Base-by-base conservation (phyloP, 1,140 invertebrate genomes). In the Lepidurus apus region DNA sequence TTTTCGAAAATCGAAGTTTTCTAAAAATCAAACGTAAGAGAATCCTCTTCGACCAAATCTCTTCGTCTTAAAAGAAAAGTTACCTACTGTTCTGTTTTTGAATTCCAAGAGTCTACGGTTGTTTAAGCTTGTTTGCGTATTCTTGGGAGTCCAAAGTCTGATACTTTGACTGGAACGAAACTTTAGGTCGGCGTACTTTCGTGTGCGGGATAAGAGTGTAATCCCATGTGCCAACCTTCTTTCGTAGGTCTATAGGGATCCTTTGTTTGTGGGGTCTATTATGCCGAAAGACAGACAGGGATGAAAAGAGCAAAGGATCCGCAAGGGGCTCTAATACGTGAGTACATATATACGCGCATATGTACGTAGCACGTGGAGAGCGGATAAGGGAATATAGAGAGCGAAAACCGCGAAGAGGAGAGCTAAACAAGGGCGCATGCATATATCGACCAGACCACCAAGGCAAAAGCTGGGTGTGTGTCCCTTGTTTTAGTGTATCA, bases 251-350 rank as follows among this genome's bases (percentile, higher is more conserved):
- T 65, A 65, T 65, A 65, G 53, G 53, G 53, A 65, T 65, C 53
- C 53, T n/a, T 65, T 65, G 53, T 65, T 21, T 65, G n/a, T 65
- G 53, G 53, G 53, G 53, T 65, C 53, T 65, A 65, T 65, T 65
- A 65, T 65, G 53, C 53, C 21, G 53, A 65, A 65, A 65, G 53
- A 65, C 17, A 65, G 17, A n/a, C 6, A 21, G 53, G 53, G 53
- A 65, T 13, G 53, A 65, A 65, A 65, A 65, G 53, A 65, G 53
- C 53, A 65, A 65, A 65, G 6, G 53, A 34, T 34, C 34, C 34
- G 34, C 34, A 34, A 21, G 53, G 53, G 17, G 17, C 13, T 21
- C 53, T 65, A 11, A 65, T 65, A 65, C 53, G 13, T 21, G 53
- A 65, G 21, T 21, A 65, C 53, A 65, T 65, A 65, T 11, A 21